Evolutionary conservation across 1,140 invertebrate species (phyloP), one percentile per base, ranked within the genome.

Genomic region (Triops cancriformis): DNA sequence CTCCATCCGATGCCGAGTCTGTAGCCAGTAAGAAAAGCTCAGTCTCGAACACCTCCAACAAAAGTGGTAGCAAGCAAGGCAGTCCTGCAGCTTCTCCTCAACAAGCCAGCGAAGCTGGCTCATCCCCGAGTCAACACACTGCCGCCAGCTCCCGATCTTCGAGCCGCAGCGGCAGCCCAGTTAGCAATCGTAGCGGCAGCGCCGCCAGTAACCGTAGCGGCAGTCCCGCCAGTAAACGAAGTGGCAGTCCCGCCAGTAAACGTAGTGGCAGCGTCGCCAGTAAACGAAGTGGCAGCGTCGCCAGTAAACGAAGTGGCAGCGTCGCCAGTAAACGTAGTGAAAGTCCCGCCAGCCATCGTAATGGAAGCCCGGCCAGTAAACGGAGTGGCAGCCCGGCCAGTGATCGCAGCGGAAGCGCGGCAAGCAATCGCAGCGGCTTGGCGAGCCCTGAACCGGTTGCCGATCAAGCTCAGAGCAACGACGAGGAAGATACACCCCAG

Each of bases 151-250:
- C 51, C 14, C n/a, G 23, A 18, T 26, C 27, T 28, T 76, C 74
- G 18, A 78, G 73, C 37, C n/a, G 73, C 14, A 78, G 77, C 23
- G 26, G 72, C 11, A 78, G 77, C 23, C 27, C 75, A 45, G 43
- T 41, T 10, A 78, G 73, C 4, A 41, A 72, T 11, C 27, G 72
- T 7, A 73, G 64, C n/a, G 77, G 64, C 1, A 73, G 73, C 26
- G 31, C 73, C 14, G 45, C 76, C n/a, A 41, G 45, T 14, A 28
- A 72, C 28, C 73, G 43, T 37, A 41, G 26, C 31, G 31, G 31
- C 31, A 37, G 31, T 37, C 31, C 31, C 7, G 31, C 31, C 31
- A 37, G 31, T 37, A 37, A 37, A 2, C 31, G 31, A 4, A 37
- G 31, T 37, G 31, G 31, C 31, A 37, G 31, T 7, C 31, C 2